phyloP scores from a whole-genome alignment of 2,113 vertebrate species.

The Elephantulus edwardii region DNA sequence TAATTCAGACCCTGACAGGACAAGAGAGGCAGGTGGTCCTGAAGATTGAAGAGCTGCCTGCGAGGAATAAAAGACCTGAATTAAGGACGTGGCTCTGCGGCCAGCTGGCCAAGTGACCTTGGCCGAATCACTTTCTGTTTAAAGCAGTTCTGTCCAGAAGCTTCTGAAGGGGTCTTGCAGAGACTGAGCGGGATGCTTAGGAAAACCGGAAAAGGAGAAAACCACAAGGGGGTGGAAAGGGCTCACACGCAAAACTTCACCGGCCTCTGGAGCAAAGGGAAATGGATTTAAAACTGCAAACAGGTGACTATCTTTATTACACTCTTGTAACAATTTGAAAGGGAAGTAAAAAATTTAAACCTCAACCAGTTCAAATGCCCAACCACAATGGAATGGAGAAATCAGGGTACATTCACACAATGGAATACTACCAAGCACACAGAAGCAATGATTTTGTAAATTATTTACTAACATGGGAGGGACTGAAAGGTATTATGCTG shows the following conservation, averaged over 20 bases:
- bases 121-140: neutral
- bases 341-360: neutral
- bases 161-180: neutral
- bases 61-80: neutral
- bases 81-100: neutral
- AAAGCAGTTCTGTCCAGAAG: neutral
- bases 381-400: no score
- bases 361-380: no score
- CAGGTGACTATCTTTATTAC: neutral
- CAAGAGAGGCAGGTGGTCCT: slow-evolving; percentile 9
- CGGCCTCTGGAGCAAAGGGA: neutral
- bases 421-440: no score
- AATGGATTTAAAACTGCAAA: neutral
- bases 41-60: slow-evolving; percentile 31
- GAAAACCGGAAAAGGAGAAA: neutral
- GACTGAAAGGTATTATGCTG: no score
- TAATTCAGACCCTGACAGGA: slow-evolving; percentile 28
- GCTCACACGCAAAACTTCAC: neutral
- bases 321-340: neutral
- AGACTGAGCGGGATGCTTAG: neutral
- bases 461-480: no score
- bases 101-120: slow-evolving; percentile 2
- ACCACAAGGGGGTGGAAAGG: neutral
- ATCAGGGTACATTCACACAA: no score
- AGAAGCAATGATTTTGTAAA: no score